These are phyloP conservation scores for Drosophila ohnishii DNA, from an alignment of 1,140 invertebrate genomes.

Conservation along the genomic window DNA sequence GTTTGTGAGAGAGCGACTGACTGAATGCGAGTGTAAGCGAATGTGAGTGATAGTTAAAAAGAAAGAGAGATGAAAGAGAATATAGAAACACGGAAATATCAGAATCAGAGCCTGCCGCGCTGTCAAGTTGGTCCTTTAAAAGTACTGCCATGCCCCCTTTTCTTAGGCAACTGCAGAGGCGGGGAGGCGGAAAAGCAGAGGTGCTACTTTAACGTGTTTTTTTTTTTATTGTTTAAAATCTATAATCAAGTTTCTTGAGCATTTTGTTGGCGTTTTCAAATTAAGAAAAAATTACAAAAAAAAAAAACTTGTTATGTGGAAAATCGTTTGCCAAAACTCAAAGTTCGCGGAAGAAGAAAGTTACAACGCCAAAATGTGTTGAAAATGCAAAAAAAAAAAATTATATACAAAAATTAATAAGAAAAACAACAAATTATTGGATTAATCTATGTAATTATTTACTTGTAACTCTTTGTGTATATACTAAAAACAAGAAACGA, in stretches of 20 bases:
- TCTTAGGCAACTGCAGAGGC: conserved; percentile 28
- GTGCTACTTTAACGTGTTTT: conserved; percentile 56
- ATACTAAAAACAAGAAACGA: conserved; percentile 58
- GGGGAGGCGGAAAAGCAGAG: conserved; percentile 22
- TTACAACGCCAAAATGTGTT: conserved; percentile 66
- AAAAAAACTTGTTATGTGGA: conserved; percentile 30
- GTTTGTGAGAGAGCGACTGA: not conserved
- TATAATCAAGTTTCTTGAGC: conserved; percentile 12
- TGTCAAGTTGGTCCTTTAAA: conserved; percentile 34
- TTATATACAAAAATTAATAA: conserved; percentile 14
- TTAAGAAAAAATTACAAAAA: not conserved
- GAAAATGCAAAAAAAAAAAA: conserved; percentile 51
- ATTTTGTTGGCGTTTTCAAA: conserved; percentile 18
- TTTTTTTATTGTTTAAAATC: conserved; percentile 22
- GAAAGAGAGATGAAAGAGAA: not conserved
- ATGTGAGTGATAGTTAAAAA: conserved; percentile 32
- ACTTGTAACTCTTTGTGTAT: conserved; percentile 63
- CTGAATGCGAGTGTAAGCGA: conserved; percentile 8
- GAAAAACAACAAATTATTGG: conserved; percentile 26
- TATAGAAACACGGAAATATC: conserved; percentile 8
- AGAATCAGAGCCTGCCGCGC: conserved; percentile 45
- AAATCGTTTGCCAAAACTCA: conserved; percentile 68
- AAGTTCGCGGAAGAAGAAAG: conserved; percentile 57
- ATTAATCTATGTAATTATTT: conserved; percentile 50
- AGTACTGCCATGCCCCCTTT: conserved; percentile 64